Evolutionary conservation across 2,113 vertebrate species (phyloP), one percentile per base, ranked within the genome.

Genomic region (Tichodroma muraria): DNA sequence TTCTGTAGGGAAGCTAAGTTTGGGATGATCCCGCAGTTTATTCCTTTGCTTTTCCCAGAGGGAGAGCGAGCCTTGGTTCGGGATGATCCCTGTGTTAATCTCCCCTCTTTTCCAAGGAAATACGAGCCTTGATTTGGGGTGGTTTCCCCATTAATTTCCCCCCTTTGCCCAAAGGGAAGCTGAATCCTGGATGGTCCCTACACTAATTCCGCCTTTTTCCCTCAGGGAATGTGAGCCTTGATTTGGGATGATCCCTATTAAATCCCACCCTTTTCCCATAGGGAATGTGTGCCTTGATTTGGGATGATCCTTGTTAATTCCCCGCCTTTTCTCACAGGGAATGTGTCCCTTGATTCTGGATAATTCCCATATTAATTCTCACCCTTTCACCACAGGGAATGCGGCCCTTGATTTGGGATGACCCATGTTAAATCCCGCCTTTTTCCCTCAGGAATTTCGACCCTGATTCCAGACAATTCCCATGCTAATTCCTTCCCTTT

Each of bases 11-110:
- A 53, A 53, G 9, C 11, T 42, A 11, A 37, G 8, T 52, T 69
- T 11, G 38, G 63, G 22, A 10, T 68, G 12, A 18, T 28, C 15
- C 14, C 33, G 6, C 6, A 11, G 6, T 37, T 68, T 12, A 37
- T 37, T 27, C 17, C 19, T 45, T 33, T 15, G 13, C 6, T 66
- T 60, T 68, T 37, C 28, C 37, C 28, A 19, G 33, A 38, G 45
- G 6, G 10, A 78, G 20, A 6, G 3, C 1, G 1, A 42, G 30
- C 54, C 19, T 23, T 35, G 25, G 1, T 35, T 30, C 0, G 2
- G 45, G 24, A 25, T 30, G 35, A 24, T 37, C 11, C 4, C 10
- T 2, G 4, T 30, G 6, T 65, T 35, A 30, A 30, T 37, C 11
- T 53, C 11, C 15, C 4, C 4, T 13, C 22, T 68, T 66, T 47